These are phyloP conservation scores for Zeus faber DNA, from an alignment of 2,113 vertebrate genomes.

Conservation along the genomic window DNA sequence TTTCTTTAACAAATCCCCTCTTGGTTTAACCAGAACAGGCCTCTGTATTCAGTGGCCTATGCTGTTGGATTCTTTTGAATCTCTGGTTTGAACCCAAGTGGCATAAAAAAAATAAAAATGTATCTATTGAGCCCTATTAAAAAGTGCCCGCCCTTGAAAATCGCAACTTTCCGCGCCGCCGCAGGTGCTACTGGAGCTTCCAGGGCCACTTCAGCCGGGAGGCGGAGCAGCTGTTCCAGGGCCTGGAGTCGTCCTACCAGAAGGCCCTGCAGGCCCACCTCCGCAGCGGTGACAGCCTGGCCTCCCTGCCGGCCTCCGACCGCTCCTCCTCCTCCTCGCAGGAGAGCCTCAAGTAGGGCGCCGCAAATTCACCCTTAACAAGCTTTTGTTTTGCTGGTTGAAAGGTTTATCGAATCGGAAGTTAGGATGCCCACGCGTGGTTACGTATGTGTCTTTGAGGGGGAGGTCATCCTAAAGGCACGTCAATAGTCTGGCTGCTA, in stretches of 20 bases:
- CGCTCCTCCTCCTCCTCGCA: constrained; percentile 94
- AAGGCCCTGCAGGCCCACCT: constrained; percentile 90
- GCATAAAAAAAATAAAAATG: too few relatives aligned
- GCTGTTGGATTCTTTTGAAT: too few relatives aligned
- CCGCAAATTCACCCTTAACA: neutral
- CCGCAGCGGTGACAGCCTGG: constrained; percentile 84
- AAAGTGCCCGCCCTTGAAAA: neutral
- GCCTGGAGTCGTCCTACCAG: constrained; percentile 90
- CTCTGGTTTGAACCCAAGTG: too few relatives aligned
- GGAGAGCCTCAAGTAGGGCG: constrained; percentile 92
- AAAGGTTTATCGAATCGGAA: neutral
- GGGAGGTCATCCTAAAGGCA: too few relatives aligned
- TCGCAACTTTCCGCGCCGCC: neutral
- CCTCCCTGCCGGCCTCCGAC: constrained; percentile 90
- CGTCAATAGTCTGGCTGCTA: too few relatives aligned
- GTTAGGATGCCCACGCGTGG: neutral
- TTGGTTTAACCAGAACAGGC: too few relatives aligned
- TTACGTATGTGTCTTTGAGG: neutral
- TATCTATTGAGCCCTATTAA: too few relatives aligned
- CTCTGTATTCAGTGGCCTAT: too few relatives aligned
- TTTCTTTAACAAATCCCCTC: too few relatives aligned
- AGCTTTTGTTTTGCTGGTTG: neutral
- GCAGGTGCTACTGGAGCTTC: constrained; percentile 89
- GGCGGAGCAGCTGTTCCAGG: constrained; percentile 89
- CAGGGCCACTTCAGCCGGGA: constrained; percentile 88